Evolutionary conservation across 2,113 vertebrate species (phyloP), one percentile per base, ranked within the genome.

Genomic region (Ailurus styani): DNA sequence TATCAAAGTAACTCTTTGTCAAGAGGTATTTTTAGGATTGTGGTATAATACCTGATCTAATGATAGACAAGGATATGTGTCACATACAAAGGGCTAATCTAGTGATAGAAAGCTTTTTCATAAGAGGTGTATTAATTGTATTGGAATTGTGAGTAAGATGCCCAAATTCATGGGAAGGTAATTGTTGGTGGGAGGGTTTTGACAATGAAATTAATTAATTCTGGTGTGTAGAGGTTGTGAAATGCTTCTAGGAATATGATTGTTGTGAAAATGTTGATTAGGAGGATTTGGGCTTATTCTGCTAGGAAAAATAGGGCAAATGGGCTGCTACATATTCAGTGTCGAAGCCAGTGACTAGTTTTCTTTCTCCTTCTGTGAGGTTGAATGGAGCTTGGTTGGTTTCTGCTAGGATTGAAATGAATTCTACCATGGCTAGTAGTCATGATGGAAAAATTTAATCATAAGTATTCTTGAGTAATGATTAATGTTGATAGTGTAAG

Each of bases 1-100:
- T 97, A 98, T 95, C 98, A 98, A 50, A 95, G 91, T 94, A 86
- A 83, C 7, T 94, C 90, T 98, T 40, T 55, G 47, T 78, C 87
- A 85, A 85, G 96, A 97, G 55, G 97, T 87, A 84, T 47, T 57
- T 97, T 66, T 95, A 95, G 4, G 62, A n/a, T 54, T 55, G 84
- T 0, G 97, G 93, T 0, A 93, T 84, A 0, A 70, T 21, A 0
- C 91, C 52, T 34, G 86, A 27, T 0, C n/a, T 21, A 3, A 13
- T 23, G 0, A 45, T 57, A 0, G 94, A 86, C 0, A 97, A 47
- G 1, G 97, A 93, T 0, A 82, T 12, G 0, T 95, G 90, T 47
- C 96, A 95, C 0, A 97, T 50, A 0, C 91, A 95, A 0, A 98
- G 11, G 0, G 96, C 94, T 29, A 97, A 29, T 18, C 88, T 0